Evolutionary conservation across 2,888 invertebrate genomes (phyloP).

Genomic region (Ophion costatus): DNA sequence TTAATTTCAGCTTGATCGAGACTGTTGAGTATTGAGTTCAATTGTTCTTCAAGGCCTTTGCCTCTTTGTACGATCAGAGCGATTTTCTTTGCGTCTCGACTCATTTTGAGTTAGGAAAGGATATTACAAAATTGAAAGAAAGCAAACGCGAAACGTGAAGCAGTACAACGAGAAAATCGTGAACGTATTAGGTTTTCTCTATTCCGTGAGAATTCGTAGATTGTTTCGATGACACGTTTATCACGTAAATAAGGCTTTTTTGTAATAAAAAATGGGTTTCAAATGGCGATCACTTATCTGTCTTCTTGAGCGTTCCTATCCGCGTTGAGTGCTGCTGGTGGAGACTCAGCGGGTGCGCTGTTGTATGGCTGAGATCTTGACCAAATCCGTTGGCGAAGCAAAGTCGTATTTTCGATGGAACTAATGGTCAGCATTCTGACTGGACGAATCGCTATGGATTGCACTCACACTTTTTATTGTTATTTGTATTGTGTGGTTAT

Average conservation of each 20-base stretch:
- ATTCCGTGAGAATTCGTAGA: too few species aligned
- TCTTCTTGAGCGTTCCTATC: neutral
- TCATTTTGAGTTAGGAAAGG: conserved; percentile 15
- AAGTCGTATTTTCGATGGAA: neutral
- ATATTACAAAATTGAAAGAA: neutral
- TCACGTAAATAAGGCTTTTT: neutral
- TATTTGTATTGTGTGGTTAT: neutral
- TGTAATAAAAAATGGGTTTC: neutral
- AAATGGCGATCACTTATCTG: conserved; percentile 17
- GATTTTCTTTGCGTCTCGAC: conserved; percentile 20
- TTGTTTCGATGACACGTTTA: neutral
- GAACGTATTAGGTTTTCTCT: neutral
- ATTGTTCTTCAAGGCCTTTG: conserved; percentile 32
- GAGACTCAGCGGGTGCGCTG: conserved; percentile 9
- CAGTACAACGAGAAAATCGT: neutral
- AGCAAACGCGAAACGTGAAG: neutral
- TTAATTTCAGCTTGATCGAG: conserved; percentile 5
- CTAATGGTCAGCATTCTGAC: neutral
- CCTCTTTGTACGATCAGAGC: conserved; percentile 17
- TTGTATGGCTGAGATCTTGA: neutral
- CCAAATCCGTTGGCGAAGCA: neutral
- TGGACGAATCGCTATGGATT: neutral
- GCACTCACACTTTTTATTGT: neutral
- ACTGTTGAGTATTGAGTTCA: neutral
- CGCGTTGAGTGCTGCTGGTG: conserved; percentile 28